These are phyloP conservation scores for Phrynosoma platyrhinos DNA, from an alignment of 2,113 vertebrate genomes.

Conservation along the genomic window DNA sequence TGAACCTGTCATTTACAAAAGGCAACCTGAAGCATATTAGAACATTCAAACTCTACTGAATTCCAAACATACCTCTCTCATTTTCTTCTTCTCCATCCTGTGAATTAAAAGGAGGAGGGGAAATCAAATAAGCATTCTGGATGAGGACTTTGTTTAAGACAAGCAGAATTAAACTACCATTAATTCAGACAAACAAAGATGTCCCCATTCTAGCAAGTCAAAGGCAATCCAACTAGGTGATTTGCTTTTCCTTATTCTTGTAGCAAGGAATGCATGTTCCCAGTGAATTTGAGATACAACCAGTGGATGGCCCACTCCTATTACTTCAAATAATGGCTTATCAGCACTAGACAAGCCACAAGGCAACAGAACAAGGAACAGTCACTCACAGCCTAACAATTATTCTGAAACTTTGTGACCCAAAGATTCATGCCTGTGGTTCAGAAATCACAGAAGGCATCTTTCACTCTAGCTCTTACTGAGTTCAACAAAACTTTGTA, in stretches of 20 bases:
- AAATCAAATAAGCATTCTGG: constrained; percentile 71
- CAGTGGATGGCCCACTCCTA: too few relatives aligned
- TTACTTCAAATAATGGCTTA: too few relatives aligned
- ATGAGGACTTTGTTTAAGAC: not conserved
- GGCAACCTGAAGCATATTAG: constrained; percentile 55
- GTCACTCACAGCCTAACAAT: not conserved
- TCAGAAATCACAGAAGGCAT: not conserved
- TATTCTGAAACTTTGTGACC: not conserved
- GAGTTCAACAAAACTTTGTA: not conserved
- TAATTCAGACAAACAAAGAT: constrained; percentile 30
- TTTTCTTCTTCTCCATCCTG: constrained; percentile 92
- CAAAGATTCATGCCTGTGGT: not conserved
- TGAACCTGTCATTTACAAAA: constrained; percentile 63
- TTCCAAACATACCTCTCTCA: constrained; percentile 93
- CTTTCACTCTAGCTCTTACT: not conserved
- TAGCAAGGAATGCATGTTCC: too few relatives aligned
- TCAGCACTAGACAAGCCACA: too few relatives aligned
- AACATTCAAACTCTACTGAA: constrained; percentile 70
- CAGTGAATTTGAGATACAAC: not conserved
- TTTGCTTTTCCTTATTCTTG: not conserved
- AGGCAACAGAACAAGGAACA: not conserved
- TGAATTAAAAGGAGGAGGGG: constrained; percentile 67
- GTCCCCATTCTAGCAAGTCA: not conserved
- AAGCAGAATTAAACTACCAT: constrained; percentile 5
- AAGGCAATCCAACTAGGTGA: not conserved